A percentile compares a stretch with the other conserved stretches of the same genome.
phyloP scores from a whole-genome alignment of 2,113 vertebrate species.

The Scopus umbretta region DNA sequence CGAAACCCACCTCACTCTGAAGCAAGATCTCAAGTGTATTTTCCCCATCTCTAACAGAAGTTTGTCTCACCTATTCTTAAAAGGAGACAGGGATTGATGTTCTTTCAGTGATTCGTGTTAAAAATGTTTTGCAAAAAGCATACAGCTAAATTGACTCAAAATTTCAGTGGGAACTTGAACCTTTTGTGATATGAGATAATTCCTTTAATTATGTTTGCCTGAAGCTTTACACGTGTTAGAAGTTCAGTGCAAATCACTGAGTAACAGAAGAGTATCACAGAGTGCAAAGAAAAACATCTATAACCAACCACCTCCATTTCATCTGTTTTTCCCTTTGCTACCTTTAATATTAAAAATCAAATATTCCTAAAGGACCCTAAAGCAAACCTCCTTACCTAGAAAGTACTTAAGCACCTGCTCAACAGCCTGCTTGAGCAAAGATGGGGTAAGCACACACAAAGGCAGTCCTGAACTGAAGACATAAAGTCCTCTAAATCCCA shows the following conservation, averaged over 20 bases:
- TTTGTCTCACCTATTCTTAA: background rate
- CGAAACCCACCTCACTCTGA: background rate
- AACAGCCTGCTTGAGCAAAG: background rate
- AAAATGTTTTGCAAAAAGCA: background rate
- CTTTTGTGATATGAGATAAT: slow-evolving; percentile 24
- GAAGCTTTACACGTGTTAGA: background rate
- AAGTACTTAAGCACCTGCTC: background rate
- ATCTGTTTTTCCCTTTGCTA: background rate
- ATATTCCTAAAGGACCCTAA: background rate
- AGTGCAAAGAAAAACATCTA: background rate
- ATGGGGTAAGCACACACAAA: background rate
- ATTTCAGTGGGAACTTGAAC: slow-evolving; percentile 7
- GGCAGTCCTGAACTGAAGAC: background rate
- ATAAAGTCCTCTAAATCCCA: background rate
- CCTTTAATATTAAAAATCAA: background rate
- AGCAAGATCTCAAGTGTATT: background rate
- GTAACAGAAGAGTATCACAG: background rate
- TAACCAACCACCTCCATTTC: background rate
- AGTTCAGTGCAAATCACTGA: background rate
- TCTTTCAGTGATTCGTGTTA: background rate
- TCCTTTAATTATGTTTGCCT: slow-evolving; percentile 32
- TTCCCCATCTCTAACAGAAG: background rate
- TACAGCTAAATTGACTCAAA: slow-evolving; percentile 3
- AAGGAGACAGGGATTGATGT: background rate
- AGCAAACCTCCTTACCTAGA: background rate